phyloP scores from a whole-genome alignment of 2,888 invertebrate species.

The Eutolmus rufibarbis region DNA sequence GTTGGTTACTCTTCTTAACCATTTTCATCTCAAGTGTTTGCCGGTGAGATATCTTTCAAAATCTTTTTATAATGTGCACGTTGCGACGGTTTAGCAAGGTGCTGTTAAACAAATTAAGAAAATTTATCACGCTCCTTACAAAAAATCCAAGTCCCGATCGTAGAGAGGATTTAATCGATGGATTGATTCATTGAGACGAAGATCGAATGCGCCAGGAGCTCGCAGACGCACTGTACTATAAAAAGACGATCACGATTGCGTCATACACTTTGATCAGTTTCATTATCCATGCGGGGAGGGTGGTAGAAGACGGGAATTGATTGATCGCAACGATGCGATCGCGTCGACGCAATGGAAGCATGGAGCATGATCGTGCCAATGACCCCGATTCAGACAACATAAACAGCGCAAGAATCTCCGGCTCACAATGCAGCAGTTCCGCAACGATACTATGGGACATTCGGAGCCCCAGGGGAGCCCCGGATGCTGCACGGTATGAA shows the following conservation, averaged over 20 bases:
- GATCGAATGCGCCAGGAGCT: background rate
- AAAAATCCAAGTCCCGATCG: background rate
- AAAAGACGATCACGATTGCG: background rate
- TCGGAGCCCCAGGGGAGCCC: background rate
- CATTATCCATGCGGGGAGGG: background rate
- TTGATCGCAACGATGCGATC: background rate
- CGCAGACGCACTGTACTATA: background rate
- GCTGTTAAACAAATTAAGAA: background rate
- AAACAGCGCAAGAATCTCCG: background rate
- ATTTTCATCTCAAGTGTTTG: background rate
- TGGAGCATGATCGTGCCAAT: background rate
- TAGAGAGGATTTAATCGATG: background rate
- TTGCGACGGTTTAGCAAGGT: background rate
- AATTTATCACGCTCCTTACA: background rate
- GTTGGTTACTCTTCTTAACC: background rate
- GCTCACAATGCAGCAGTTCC: background rate
- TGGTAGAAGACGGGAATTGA: background rate
- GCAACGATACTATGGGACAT: background rate
- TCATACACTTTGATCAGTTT: background rate
- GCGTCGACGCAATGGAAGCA: background rate
- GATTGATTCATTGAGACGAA: background rate
- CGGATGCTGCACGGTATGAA: background rate
- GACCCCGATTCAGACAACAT: background rate
- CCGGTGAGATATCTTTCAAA: background rate
- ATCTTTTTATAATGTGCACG: background rate